Conservation (phyloP, 2,797 vertebrate species). For the Enteromius anoplus region DNA sequence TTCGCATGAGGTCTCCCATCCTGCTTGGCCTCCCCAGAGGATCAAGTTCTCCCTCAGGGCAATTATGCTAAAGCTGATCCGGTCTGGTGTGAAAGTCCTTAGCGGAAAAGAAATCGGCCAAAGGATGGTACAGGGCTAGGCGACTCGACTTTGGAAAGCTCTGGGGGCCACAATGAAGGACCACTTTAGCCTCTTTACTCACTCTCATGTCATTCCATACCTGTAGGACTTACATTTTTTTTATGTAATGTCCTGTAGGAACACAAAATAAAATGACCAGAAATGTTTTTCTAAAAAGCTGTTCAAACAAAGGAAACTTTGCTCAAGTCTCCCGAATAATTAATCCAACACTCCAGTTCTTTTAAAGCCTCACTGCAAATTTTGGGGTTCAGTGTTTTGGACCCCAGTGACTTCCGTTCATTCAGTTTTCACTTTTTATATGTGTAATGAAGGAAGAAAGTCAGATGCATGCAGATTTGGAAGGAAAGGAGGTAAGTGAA, state of each 20-base stretch:
- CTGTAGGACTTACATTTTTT: neutral
- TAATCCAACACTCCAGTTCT: slow-evolving; percentile 18
- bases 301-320: neutral
- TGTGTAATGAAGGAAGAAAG: neutral
- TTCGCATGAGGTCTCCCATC: slow-evolving; percentile 39
- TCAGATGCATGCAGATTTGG: neutral
- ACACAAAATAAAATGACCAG: neutral
- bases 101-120: slow-evolving; percentile 19
- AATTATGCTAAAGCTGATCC: slow-evolving; percentile 58
- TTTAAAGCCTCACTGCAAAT: neutral
- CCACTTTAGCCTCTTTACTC: neutral
- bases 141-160: slow-evolving; percentile 8
- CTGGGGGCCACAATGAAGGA: neutral
- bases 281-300: neutral
- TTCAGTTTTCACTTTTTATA: neutral
- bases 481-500: neutral
- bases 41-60: slow-evolving; percentile 55
- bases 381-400: neutral
- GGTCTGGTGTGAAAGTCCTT: slow-evolving; percentile 36
- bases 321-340: slow-evolving; percentile 29
- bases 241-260: neutral
- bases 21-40: slow-evolving; percentile 36
- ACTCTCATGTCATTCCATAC: neutral
- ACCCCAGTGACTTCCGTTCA: neutral
- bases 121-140: neutral